Evolutionary conservation across 2,113 vertebrate species (phyloP).

Genomic region (Phrynosoma blainvillii): DNA sequence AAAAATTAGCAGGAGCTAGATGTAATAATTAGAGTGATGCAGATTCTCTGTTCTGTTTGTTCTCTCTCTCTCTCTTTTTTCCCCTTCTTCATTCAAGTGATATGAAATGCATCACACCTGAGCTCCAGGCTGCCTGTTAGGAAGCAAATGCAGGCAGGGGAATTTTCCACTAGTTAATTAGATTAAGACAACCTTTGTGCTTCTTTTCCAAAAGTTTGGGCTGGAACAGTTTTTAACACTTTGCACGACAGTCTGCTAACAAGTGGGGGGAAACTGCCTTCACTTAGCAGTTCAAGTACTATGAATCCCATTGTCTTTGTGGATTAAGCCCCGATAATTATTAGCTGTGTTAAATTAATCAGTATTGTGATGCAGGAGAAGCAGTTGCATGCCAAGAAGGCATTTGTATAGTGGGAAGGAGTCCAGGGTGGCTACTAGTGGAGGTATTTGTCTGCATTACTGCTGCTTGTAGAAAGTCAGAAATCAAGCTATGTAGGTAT

Average conservation of each 20-base stretch:
- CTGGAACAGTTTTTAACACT: background rate
- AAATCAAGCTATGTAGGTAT: too few relatives aligned
- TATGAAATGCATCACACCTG: background rate
- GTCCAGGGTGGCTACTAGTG: too few relatives aligned
- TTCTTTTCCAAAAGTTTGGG: background rate
- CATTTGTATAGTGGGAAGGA: too few relatives aligned
- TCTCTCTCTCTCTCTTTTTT: background rate
- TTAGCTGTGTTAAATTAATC: background rate
- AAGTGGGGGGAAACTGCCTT: background rate
- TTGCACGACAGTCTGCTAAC: background rate
- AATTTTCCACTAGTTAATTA: constrained; percentile 34
- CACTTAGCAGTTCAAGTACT: background rate
- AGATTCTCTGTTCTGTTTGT: background rate
- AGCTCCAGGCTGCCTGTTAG: background rate
- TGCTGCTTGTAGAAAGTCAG: too few relatives aligned
- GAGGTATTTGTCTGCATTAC: too few relatives aligned
- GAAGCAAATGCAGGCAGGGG: constrained; percentile 17
- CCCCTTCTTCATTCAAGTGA: too few relatives aligned
- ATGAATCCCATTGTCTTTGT: too few relatives aligned
- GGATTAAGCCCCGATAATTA: background rate
- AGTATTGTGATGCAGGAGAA: too few relatives aligned
- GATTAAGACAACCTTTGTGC: background rate
- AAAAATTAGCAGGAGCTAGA: background rate
- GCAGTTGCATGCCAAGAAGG: too few relatives aligned
- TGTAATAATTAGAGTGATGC: background rate